Percentiles rank a stretch among this genome's conserved stretches.
These are phyloP conservation scores for Cryptomyrus ogoouensis DNA, from an alignment of 2,113 vertebrate genomes.

Conservation along the genomic window DNA sequence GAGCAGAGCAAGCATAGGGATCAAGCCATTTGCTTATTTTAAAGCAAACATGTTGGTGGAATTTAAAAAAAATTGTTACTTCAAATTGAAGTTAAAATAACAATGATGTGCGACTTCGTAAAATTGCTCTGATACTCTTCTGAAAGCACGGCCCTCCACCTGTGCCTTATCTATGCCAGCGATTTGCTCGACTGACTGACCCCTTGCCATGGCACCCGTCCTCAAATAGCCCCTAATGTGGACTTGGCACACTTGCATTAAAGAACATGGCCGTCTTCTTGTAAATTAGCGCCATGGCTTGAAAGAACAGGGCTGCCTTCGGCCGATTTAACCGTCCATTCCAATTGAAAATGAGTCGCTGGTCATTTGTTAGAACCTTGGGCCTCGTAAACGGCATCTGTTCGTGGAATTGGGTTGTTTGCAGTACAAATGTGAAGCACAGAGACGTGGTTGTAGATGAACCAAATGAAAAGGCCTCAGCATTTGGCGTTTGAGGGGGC, in stretches of 20 bases:
- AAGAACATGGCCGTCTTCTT: background rate
- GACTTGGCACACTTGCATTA: background rate
- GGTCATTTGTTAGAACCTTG: background rate
- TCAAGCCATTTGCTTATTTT: slow-evolving; percentile 22
- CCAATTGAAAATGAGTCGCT: background rate
- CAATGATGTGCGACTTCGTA: background rate
- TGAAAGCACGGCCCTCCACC: background rate
- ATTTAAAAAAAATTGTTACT: background rate
- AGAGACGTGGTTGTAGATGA: background rate
- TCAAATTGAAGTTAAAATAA: slow-evolving; percentile 26
- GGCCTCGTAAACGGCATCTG: background rate
- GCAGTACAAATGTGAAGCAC: background rate
- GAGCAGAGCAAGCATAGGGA: background rate
- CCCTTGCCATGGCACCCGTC: background rate
- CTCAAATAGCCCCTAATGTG: background rate
- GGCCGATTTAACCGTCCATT: background rate
- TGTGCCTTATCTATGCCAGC: background rate
- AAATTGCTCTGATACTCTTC: background rate
- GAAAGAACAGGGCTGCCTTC: background rate
- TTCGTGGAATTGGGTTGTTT: background rate
- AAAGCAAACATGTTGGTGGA: background rate
- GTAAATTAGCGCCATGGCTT: background rate
- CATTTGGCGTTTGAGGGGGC: background rate
- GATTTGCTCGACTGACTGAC: background rate
- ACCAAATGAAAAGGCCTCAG: background rate